Evolutionary conservation across 2,113 vertebrate genomes (phyloP).

Genomic region (Pseudonaja textilis): DNA sequence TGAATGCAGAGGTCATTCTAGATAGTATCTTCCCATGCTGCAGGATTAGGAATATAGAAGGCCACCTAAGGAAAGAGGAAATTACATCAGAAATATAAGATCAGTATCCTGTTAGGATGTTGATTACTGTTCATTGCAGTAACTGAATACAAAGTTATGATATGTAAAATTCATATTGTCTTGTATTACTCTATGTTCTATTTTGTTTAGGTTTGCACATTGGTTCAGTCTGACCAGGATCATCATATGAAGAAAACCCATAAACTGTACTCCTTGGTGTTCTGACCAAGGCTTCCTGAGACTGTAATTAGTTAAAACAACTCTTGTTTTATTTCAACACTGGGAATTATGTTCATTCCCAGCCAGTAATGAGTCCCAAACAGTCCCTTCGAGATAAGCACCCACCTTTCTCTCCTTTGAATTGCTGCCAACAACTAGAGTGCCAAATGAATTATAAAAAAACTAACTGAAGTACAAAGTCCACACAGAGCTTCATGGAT

Average conservation of each 20-base stretch:
- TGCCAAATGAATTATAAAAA: too few relatives aligned
- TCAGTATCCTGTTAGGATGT: not conserved
- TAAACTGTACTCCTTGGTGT: not conserved
- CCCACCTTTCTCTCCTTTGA: too few relatives aligned
- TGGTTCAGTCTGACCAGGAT: not conserved
- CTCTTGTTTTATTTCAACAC: too few relatives aligned
- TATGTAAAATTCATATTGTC: not conserved
- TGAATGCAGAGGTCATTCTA: not conserved
- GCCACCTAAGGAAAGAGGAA: not conserved
- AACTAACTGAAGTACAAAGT: too few relatives aligned
- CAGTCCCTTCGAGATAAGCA: too few relatives aligned
- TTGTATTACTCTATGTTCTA: not conserved
- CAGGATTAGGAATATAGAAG: not conserved
- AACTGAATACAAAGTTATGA: not conserved
- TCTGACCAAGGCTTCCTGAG: too few relatives aligned
- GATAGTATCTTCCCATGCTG: not conserved
- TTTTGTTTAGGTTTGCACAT: not conserved
- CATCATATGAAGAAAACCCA: not conserved
- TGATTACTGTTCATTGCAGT: not conserved
- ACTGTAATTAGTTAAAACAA: too few relatives aligned
- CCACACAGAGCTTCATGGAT: too few relatives aligned
- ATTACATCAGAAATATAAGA: not conserved
- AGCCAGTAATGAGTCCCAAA: too few relatives aligned
- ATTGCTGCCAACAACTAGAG: too few relatives aligned
- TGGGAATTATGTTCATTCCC: too few relatives aligned